Conservation (phyloP, 2,113 vertebrate genomes). For the Arenaria interpres region DNA sequence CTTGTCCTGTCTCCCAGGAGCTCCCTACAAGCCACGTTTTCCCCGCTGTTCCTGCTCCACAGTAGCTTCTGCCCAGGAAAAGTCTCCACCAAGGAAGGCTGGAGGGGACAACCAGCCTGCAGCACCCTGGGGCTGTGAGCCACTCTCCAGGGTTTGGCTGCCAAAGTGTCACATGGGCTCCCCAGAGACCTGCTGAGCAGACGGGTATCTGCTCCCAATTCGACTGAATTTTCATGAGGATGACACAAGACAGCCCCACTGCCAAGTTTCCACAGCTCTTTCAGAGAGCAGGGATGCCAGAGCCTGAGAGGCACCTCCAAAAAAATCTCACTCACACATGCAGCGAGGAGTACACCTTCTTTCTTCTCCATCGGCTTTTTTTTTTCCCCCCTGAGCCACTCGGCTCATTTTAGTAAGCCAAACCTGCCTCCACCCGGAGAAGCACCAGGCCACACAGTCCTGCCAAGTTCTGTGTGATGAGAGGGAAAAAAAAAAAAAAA, state of each 20-base stretch:
- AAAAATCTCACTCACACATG: neutral
- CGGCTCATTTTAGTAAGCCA: neutral
- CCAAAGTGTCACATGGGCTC: neutral
- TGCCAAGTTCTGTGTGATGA: neutral
- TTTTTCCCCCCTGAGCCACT: neutral
- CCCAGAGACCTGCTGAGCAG: neutral
- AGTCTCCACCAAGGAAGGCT: neutral
- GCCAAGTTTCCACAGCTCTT: conserved; percentile 23
- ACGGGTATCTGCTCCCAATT: neutral
- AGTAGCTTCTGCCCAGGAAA: neutral
- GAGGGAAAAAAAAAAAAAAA: neutral
- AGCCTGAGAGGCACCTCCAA: neutral
- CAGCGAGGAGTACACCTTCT: accelerated
- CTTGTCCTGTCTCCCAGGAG: neutral
- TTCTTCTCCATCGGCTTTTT: neutral
- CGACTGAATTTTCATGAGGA: neutral
- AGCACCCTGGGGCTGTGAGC: neutral
- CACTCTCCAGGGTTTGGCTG: neutral
- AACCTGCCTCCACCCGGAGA: neutral
- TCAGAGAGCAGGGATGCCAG: neutral
- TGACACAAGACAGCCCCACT: conserved; percentile 28
- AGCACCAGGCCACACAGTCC: neutral
- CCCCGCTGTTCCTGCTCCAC: accelerated
- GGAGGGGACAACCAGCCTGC: neutral
- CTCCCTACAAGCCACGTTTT: accelerated